Conservation (phyloP, 2,797 vertebrate species). For the Bufotes viridis region DNA sequence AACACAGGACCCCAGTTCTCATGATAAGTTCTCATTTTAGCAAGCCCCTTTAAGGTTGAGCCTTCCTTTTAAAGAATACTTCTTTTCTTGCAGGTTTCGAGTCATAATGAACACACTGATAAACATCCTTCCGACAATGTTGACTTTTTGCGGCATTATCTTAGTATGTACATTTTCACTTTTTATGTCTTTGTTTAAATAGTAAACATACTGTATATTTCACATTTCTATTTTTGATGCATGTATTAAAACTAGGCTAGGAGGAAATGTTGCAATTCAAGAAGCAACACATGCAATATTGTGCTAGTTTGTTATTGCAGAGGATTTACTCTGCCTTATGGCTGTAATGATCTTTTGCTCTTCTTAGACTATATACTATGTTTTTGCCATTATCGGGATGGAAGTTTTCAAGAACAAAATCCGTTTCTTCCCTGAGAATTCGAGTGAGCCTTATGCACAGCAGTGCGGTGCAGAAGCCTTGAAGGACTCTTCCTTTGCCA, state of each 20-base stretch:
- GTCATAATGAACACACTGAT: conserved; percentile 91
- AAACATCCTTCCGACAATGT: conserved; percentile 88
- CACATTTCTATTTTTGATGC: background rate
- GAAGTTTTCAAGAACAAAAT: conserved; percentile 87
- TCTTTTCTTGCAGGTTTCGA: conserved; percentile 78
- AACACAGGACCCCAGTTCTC: no score
- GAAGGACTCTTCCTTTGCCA: conserved; percentile 79
- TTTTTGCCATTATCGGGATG: conserved; percentile 94
- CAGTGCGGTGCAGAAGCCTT: conserved; percentile 85
- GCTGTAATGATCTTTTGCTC: background rate
- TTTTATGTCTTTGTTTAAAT: background rate
- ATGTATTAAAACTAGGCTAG: background rate
- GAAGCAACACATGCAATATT: background rate
- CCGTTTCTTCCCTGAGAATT: conserved; percentile 72
- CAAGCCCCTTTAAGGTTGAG: background rate
- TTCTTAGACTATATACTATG: conserved; percentile 88
- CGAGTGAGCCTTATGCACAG: conserved; percentile 62
- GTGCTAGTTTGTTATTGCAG: background rate
- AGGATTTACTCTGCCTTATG: background rate
- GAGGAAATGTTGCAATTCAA: background rate
- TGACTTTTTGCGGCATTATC: conserved; percentile 89
- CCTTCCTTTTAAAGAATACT: background rate
- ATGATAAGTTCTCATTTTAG: no score
- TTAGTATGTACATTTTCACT: conserved; percentile 76
- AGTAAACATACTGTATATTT: no score